Base-by-base conservation (phyloP, 2,113 vertebrate species). In the Thryonomys swinderianus region DNA sequence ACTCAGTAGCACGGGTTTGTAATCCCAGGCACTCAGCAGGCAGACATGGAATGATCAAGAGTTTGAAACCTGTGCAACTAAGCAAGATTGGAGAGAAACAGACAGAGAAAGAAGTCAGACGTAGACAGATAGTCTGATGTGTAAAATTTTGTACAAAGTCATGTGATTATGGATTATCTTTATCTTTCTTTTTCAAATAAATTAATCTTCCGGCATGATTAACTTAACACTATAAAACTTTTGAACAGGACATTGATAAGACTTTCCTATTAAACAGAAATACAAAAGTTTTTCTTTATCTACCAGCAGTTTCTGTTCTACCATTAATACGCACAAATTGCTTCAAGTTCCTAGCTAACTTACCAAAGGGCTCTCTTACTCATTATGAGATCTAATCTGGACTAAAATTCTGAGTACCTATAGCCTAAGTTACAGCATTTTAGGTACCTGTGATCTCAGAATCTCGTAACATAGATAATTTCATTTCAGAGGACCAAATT, bases 301-400 rank as follows among this genome's bases (percentile, higher is more conserved):
- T 45, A 69, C 27, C 86, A 89, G 85, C 30, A 96, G 37, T 90
- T 90, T 51, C 78, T 84, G 2, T 85, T 85, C 37, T 78, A 21
- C 64, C 32, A 74, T 91, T 79, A 96, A 97, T 91, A 95, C 40
- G 85, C 37, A 94, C 14, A 93, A 32, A 83, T 61, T 86, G 80
- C 13, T 86, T n/a, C 32, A 92, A 90, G 66, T 92, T 92, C 61
- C 25, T 85, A 93, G 61, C 30, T 94, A 90, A 90, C 73, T 91
- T 48, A 95, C 73, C 40, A 96, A 53, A 93, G 85, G 87, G 87
- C n/a, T 95, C 61, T 94, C 88, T 96, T 64, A 90, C 66, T 27
- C 85, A 79, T 81, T 57, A 86, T 30, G 5, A 79, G 17, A 57
- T 83, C 23, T 83, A 37, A 6, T 86, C 61, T 81, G 42, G 93